Base-by-base conservation (phyloP, 2,797 vertebrate genomes). In the Chromis chromis region DNA sequence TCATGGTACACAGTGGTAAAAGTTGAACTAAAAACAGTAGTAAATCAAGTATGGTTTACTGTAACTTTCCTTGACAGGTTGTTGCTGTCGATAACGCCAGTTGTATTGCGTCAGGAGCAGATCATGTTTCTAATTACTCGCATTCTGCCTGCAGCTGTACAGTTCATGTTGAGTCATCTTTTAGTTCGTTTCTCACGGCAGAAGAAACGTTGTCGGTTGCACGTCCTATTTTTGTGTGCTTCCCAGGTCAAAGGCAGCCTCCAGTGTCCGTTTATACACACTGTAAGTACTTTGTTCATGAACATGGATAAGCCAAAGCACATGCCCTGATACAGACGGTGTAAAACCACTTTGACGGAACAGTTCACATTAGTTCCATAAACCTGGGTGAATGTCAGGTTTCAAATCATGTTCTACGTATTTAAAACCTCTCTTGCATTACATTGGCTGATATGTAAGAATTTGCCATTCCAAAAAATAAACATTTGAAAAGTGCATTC, bases 101-200 rank as follows among this genome's bases (percentile, higher is more conserved):
- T 50, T 69, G 74, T 86, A 79, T 88, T 89, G 83, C 89, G 78
- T 87, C 77, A 76, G 33, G 57, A 86, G 81, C 78, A 49, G 70
- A 76, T 88, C 62, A 21, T 28, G 56, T 86, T 66, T 64, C 69
- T 50, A 82, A 71, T 79, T 70, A 85, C 74, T 48, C 70, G 86
- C 79, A 56, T 82, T 86, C 60, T 24, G 13, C 50, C 61, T 63
- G 61, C 58, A 33, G 77, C 83, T 61, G 61, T 49, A 60, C 59
- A 81, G 70, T 50, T 70, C 39, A 40, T 12, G 22, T 69, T 70
- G 72, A 66, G 55, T 84, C 83, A 61, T 62, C 49, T 50, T 59
- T 57, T 21, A 70, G 57, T 77, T 21, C 22, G 22, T 55, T 61
- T 75, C 55, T 76, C 33, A 33, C 33, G 52, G 63, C 69, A 21